phyloP scores from a whole-genome alignment of 2,797 vertebrate species.

The Kryptolebias ocellatus region DNA sequence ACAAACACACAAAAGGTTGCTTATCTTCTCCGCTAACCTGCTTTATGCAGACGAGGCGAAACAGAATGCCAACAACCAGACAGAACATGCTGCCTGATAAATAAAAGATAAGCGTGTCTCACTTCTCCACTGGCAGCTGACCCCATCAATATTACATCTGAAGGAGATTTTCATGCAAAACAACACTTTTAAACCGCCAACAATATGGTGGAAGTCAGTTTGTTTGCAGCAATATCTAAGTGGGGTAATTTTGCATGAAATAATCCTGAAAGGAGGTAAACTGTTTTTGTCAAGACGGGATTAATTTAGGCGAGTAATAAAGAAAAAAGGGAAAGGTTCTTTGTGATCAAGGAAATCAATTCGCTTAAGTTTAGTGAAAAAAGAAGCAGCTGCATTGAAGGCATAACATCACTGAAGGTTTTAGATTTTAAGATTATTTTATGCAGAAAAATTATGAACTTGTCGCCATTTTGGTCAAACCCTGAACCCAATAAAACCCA shows the following conservation, averaged over 20 bases:
- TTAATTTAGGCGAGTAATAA: slow-evolving; percentile 11
- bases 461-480: no score
- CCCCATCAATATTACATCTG: slow-evolving; percentile 62
- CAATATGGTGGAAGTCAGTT: background rate
- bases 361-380: no score
- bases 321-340: slow-evolving; percentile 11
- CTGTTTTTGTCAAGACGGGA: slow-evolving; percentile 25
- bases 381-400: no score
- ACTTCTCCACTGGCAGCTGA: slow-evolving; percentile 45
- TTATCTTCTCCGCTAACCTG: slow-evolving; percentile 11
- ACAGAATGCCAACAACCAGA: slow-evolving; percentile 52
- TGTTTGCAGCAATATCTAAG: background rate
- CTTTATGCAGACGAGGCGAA: slow-evolving; percentile 31
- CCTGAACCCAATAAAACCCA: no score
- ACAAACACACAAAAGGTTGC: slow-evolving; percentile 1
- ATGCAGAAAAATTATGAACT: no score
- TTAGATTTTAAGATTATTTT: no score
- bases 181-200: slow-evolving; percentile 21
- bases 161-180: slow-evolving; percentile 38
- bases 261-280: slow-evolving; percentile 6
- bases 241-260: background rate
- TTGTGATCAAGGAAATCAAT: slow-evolving; percentile 6
- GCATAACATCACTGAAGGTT: no score
- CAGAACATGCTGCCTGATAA: slow-evolving; percentile 54
- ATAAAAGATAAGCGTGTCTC: slow-evolving; percentile 64